Conservation (phyloP, 1,140 invertebrate genomes). For the Propsilocerus akamusi region DNA sequence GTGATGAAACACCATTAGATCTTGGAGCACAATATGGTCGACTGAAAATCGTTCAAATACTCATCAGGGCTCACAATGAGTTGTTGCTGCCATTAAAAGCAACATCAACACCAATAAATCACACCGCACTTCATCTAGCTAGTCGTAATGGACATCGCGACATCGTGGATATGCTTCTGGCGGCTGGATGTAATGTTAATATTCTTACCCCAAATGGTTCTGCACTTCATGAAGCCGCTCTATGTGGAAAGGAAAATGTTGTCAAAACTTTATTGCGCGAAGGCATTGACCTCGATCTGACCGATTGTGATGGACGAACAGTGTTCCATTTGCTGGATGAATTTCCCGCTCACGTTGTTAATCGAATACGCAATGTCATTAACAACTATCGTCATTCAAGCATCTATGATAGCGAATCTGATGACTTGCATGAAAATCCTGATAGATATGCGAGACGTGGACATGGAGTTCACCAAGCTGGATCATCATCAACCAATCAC, state of each 20-base stretch:
- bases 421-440: constrained; percentile 1
- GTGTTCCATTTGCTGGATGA: constrained; percentile 73
- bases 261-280: constrained; percentile 63
- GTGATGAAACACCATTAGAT: constrained; percentile 83
- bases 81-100: constrained; percentile 47
- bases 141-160: constrained; percentile 75
- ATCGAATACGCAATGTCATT: constrained; percentile 65
- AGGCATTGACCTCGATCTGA: constrained; percentile 63
- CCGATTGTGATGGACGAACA: constrained; percentile 61
- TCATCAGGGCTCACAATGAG: constrained; percentile 63
- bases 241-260: constrained; percentile 84
- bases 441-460: background rate
- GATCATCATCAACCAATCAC: background rate
- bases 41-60: constrained; percentile 70
- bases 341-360: constrained; percentile 74
- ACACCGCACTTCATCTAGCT: constrained; percentile 85
- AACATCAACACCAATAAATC: constrained; percentile 19
- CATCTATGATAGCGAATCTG: constrained; percentile 5
- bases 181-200: constrained; percentile 79
- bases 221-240: constrained; percentile 84
- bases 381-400: constrained; percentile 25
- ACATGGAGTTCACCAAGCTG: background rate
- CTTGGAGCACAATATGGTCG: constrained; percentile 78
- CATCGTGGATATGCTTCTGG: constrained; percentile 65
- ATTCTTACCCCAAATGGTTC: constrained; percentile 72